Base-by-base conservation (phyloP, 2,797 vertebrate species). In the Glyptemys insculpta region DNA sequence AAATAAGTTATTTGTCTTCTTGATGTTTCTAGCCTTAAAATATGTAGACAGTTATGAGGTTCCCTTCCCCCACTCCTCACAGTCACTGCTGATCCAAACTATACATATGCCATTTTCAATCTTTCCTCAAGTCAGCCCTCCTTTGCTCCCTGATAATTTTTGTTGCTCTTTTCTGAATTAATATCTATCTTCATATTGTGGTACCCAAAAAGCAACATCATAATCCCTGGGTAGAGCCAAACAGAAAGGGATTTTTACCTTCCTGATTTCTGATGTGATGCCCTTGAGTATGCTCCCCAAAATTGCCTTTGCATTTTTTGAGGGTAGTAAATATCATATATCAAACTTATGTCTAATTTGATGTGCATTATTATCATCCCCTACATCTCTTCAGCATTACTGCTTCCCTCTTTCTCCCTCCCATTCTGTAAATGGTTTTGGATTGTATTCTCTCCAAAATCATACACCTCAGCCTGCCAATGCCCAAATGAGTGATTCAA, bases 391-490 rank as follows among this genome's bases (percentile, higher is more conserved):
- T 62, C 44, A 81, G 18, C 27, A 72, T 54, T 88, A 87, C 27
- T 54, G 68, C 90, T 90, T 80, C 85, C 81, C 50, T 11, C 3
- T 88, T 95, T 91, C 80, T 89, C 91, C 81, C 90, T n/a, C 86
- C 19, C 7, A 34, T 15, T 59, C 47, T 5, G 25, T 21, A 56
- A n/a, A 85, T 0, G 72, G 31, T 86, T 94, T 94, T 83, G 92
- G n/a, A 23, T 85, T 88, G n/a, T 85, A 27, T 79, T 93, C 72
- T 23, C 19, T 87, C 49, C 12, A 6, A 83, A 93, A 49, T 88
- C 62, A 93, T 89, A 19, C 80, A 76, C 79, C 62, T 88, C 87
- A n/a, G 56, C 49, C 92, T 95, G 74, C 93, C 83, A 91, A 11
- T 23, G 5, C 10, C 23, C 37, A 41, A 44, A 41, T 41, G 37